These are phyloP conservation scores for Hylaea fasciaria DNA, from an alignment of 2,888 invertebrate species.

Conservation along the genomic window DNA sequence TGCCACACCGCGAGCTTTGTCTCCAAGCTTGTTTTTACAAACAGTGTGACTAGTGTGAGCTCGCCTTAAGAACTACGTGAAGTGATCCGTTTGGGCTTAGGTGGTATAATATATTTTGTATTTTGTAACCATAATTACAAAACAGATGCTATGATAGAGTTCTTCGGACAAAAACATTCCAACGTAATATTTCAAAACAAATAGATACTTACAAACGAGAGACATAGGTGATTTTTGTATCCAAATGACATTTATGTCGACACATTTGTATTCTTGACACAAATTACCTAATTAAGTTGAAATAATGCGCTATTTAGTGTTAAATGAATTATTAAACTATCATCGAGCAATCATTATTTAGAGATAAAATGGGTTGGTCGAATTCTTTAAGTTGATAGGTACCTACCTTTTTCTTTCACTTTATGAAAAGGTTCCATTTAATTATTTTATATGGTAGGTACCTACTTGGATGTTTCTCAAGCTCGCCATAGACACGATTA, in stretches of 20 bases:
- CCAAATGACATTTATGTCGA: slow-evolving; percentile 11
- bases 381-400: not conserved
- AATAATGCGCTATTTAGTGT: slow-evolving; percentile 8
- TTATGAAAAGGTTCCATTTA: too few species aligned
- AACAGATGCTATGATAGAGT: too few species aligned
- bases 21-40: slow-evolving; percentile 13
- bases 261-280: slow-evolving; percentile 17
- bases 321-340: slow-evolving; percentile 7
- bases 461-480: slow-evolving; percentile 3
- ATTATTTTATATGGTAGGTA: not conserved
- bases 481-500: slow-evolving; percentile 17
- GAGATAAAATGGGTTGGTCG: not conserved
- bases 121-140: not conserved
- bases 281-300: slow-evolving; percentile 18
- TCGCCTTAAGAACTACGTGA: slow-evolving; percentile 18
- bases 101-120: not conserved
- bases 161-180: not conserved
- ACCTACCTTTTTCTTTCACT: not conserved
- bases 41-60: slow-evolving; percentile 14
- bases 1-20: slow-evolving; percentile 51
- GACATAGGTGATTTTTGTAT: not conserved
- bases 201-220: not conserved
- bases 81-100: slow-evolving; percentile 30
- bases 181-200: slow-evolving; percentile 6
- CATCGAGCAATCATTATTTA: slow-evolving; percentile 3